Evolutionary conservation across 2,888 invertebrate species (phyloP).

Genomic region (Lithophane socia): DNA sequence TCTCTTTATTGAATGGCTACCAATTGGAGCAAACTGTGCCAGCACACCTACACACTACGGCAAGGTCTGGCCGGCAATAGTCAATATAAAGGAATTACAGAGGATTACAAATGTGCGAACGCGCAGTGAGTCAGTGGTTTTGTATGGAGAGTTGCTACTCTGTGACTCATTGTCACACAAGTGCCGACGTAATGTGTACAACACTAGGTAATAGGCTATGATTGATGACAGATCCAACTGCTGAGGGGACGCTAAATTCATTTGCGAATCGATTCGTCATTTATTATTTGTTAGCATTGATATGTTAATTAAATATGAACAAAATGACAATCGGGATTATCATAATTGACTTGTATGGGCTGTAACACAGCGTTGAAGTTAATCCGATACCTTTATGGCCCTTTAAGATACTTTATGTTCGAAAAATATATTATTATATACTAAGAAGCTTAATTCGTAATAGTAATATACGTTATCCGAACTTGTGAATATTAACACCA

Average conservation of each 20-base stretch:
- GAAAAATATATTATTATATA: constrained; percentile 46
- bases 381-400: constrained; percentile 60
- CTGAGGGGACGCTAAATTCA: constrained; percentile 77
- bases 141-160: constrained; percentile 32
- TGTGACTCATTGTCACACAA: constrained; percentile 45
- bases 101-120: constrained; percentile 10
- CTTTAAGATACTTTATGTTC: constrained; percentile 21
- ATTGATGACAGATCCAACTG: constrained; percentile 76
- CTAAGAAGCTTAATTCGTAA: constrained; percentile 74
- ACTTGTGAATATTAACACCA: constrained; percentile 80
- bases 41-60: constrained; percentile 47
- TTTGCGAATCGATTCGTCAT: constrained; percentile 82
- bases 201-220: constrained; percentile 70
- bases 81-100: constrained; percentile 13
- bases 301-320: constrained; percentile 72
- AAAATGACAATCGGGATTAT: constrained; percentile 48
- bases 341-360: constrained; percentile 47
- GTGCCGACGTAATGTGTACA: constrained; percentile 44
- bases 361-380: constrained; percentile 45
- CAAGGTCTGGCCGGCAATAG: background rate
- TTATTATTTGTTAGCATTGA: constrained; percentile 74
- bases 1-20: constrained; percentile 62
- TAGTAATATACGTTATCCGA: constrained; percentile 76
- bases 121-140: constrained; percentile 36
- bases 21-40: constrained; percentile 67